phyloP scores from a whole-genome alignment of 2,113 vertebrate genomes.

The Lagopus leucura region DNA sequence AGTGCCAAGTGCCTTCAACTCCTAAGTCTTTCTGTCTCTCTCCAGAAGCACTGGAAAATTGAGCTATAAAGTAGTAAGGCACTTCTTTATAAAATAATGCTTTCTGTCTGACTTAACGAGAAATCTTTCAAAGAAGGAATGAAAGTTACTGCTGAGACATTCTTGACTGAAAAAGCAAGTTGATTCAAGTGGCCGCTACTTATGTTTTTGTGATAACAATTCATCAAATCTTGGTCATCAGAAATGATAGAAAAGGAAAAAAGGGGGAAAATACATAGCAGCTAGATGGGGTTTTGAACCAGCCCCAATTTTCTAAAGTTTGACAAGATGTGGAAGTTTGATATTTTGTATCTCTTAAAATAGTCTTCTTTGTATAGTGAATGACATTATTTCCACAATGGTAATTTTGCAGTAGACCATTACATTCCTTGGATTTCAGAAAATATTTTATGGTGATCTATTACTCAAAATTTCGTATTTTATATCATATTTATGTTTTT shows the following conservation, averaged over 20 bases:
- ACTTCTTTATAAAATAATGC: slow-evolving; percentile 59
- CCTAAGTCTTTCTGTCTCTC: slow-evolving; percentile 34
- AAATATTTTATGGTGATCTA: background rate
- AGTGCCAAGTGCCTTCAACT: slow-evolving; percentile 53
- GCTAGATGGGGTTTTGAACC: slow-evolving; percentile 43
- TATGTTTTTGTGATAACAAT: slow-evolving; percentile 54
- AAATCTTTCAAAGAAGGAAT: slow-evolving; percentile 54
- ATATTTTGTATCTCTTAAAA: slow-evolving; percentile 5
- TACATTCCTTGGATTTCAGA: background rate
- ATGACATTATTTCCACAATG: background rate
- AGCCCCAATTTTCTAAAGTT: slow-evolving; percentile 18
- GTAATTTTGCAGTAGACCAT: background rate
- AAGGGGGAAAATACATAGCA: slow-evolving; percentile 27
- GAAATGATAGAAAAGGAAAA: slow-evolving; percentile 55
- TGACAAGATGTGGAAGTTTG: slow-evolving; percentile 33
- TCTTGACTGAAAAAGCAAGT: slow-evolving; percentile 56
- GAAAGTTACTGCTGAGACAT: slow-evolving; percentile 63
- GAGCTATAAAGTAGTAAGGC: slow-evolving; percentile 55
- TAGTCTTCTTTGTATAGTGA: background rate
- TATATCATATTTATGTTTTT: background rate
- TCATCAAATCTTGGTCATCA: slow-evolving; percentile 58
- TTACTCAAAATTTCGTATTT: background rate
- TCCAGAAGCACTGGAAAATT: slow-evolving; percentile 51
- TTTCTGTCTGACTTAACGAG: slow-evolving; percentile 53
- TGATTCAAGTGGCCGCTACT: slow-evolving; percentile 62